phyloP scores from a whole-genome alignment of 2,113 vertebrate species.

The Brevimyrus niger region DNA sequence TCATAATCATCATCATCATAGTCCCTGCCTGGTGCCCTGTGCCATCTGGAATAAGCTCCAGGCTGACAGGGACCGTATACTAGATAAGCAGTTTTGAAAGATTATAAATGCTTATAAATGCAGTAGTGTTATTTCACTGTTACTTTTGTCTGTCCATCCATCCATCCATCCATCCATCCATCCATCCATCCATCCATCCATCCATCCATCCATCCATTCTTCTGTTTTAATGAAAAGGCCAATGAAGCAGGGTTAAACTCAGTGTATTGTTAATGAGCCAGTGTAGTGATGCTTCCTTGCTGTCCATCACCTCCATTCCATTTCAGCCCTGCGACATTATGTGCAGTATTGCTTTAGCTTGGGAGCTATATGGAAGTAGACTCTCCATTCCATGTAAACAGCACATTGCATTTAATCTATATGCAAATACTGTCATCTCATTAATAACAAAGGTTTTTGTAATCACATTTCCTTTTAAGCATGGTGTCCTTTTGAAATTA shows the following conservation, averaged over 20 bases:
- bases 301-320: not conserved
- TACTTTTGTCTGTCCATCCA: not conserved
- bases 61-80: not conserved
- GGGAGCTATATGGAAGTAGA: not conserved
- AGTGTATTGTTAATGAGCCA: not conserved
- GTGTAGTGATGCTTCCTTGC: not conserved
- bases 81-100: not conserved
- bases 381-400: not conserved
- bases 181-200: not conserved
- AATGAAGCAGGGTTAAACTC: not conserved
- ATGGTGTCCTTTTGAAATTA: not conserved
- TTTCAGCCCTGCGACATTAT: not conserved
- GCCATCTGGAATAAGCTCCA: not conserved
- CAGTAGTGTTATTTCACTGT: not conserved
- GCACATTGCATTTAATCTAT: not conserved
- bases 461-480: not conserved
- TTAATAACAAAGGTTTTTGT: not conserved
- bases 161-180: not conserved
- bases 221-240: not conserved
- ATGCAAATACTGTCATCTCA: not conserved
- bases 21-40: not conserved
- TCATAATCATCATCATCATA: not conserved
- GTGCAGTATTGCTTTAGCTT: not conserved
- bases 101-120: not conserved
- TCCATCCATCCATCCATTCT: not conserved